Base-by-base conservation (phyloP, 1,140 invertebrate genomes). In the Maconellicoccus hirsutus region DNA sequence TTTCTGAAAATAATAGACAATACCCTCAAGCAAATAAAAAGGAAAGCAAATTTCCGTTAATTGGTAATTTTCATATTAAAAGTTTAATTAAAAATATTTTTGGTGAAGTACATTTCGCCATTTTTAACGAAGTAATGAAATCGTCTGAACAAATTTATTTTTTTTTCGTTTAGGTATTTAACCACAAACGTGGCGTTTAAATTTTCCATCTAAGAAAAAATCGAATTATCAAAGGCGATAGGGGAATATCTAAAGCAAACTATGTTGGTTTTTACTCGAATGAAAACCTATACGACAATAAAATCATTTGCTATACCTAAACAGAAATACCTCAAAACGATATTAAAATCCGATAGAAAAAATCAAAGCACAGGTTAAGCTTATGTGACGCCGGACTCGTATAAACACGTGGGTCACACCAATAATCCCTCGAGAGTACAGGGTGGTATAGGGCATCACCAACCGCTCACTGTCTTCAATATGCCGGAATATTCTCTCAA, bases 41-140 rank as follows among this genome's bases (percentile, higher is more conserved):
- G 42, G 2, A 52, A 52, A 52, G n/a, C 42, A 52, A 52, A 52
- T 52, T 52, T 52, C 42, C 42, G n/a, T 52, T 52, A 52, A 52
- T 52, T 52, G 42, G 42, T 52, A 52, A 52, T 52, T 52, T 52
- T 52, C 42, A 52, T 52, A 8, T 52, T 6, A 52, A 52, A 52
- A 52, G 6, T 52, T 52, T 52, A 52, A 52, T 52, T 52, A 52
- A 52, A n/a, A 52, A 52, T 52, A 52, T 6, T 52, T 52, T 52
- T 6, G 6, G n/a, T 33, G 4, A 19, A 3, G 42, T 52, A 16
- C 16, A 3, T 52, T 52, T 38, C 33, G 33, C 14, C 6, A 52
- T 52, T 33, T 33, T 12, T 33, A 6, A n/a, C 29, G 4, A 33
- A 33, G 29, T 33, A 6, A 12, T 33, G 29, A 33, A 33, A 12